Conservation (phyloP, 1,140 invertebrate genomes). For the Epicauta chinensis region DNA sequence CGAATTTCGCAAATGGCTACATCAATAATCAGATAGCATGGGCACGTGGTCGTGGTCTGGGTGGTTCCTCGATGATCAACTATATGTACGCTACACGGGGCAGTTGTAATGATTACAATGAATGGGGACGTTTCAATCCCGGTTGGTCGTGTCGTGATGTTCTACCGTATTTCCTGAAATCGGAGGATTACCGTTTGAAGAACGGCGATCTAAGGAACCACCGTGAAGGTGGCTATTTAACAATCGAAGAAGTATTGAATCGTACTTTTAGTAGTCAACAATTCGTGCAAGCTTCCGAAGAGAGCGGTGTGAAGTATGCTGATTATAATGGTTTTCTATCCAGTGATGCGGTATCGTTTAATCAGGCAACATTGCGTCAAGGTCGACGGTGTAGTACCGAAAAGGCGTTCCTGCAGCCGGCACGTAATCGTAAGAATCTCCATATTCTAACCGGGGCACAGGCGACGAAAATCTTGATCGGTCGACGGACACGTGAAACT, state of each 20-base stretch:
- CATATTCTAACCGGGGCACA: conserved; percentile 51
- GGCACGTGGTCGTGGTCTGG: conserved; percentile 57
- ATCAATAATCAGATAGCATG: conserved; percentile 48
- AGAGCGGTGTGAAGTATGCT: conserved; percentile 47
- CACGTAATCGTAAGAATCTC: conserved; percentile 55
- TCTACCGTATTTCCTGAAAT: conserved; percentile 73
- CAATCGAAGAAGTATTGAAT: background rate
- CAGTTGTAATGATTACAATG: conserved; percentile 53
- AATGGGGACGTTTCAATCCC: conserved; percentile 61
- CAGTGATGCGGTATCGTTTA: conserved; percentile 50
- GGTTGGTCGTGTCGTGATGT: conserved; percentile 78
- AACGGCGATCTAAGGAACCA: conserved; percentile 50
- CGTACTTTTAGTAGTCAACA: conserved; percentile 39
- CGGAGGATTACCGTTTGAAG: conserved; percentile 58
- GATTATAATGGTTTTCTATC: conserved; percentile 21
- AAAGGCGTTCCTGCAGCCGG: conserved; percentile 52
- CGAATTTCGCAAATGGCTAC: conserved; percentile 56
- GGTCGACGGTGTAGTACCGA: conserved; percentile 50
- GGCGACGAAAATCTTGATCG: conserved; percentile 59
- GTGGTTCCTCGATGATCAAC: conserved; percentile 76
- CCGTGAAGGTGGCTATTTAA: conserved; percentile 41
- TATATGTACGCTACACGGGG: conserved; percentile 85
- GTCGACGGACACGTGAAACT: conserved; percentile 49
- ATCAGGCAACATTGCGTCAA: conserved; percentile 56
- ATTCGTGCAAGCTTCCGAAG: conserved; percentile 50